Percentiles rank a stretch among this genome's conserved stretches.
phyloP scores from a whole-genome alignment of 2,888 invertebrate species.

The Drosophila sordidula region DNA sequence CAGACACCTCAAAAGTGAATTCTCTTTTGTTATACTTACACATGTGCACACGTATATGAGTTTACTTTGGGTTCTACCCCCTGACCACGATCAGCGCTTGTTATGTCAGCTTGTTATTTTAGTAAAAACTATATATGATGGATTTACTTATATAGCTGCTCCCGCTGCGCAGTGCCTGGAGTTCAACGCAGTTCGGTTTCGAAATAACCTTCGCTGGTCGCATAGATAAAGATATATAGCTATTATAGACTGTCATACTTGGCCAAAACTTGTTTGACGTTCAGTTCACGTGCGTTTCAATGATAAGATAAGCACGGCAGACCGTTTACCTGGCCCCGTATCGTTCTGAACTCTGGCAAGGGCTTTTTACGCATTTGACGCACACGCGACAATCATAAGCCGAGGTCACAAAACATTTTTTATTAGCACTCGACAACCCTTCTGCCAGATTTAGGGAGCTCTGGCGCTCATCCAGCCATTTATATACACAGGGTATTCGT shows the following conservation, averaged over 20 bases:
- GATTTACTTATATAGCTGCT: constrained; percentile 4
- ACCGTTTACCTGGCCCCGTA: constrained; percentile 27
- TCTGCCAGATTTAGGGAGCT: not conserved
- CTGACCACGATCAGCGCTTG: constrained; percentile 12
- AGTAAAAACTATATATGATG: constrained; percentile 25
- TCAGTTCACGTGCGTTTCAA: constrained; percentile 69
- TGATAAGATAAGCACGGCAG: constrained; percentile 65
- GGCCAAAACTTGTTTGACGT: constrained; percentile 48
- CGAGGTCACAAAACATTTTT: constrained; percentile 20
- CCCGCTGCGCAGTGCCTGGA: constrained; percentile 31
- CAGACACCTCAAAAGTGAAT: not conserved
- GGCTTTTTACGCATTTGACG: constrained; percentile 53
- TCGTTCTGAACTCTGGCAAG: constrained; percentile 67
- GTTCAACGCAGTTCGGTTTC: constrained; percentile 41
- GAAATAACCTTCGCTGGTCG: constrained; percentile 41
- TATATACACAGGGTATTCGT: not conserved
- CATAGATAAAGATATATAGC: constrained; percentile 42
- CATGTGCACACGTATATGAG: not conserved
- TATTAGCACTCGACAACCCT: not conserved
- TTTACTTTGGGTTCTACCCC: constrained; percentile 18
- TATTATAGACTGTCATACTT: constrained; percentile 33
- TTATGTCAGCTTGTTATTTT: constrained; percentile 23
- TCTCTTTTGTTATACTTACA: constrained; percentile 1
- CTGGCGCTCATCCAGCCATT: not conserved
- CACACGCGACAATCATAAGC: constrained; percentile 23